Evolutionary conservation across 2,113 vertebrate species (phyloP), one percentile per base, ranked within the genome.

Genomic region (Psephotus haematonotus): DNA sequence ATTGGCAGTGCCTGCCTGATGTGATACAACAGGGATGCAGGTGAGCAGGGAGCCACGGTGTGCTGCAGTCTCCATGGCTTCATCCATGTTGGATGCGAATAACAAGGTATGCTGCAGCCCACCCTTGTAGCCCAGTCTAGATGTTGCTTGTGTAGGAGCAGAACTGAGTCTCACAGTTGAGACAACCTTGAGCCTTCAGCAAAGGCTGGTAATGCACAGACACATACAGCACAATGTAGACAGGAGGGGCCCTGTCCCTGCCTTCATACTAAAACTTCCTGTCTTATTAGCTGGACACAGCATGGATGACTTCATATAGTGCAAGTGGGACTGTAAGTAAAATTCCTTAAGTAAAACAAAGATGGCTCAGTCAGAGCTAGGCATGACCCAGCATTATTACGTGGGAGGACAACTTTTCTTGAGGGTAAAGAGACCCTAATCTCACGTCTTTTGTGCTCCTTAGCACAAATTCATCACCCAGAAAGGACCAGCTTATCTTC

Each of bases 41-140:
- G 29, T 22, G 49, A 39, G 7, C 62, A 68, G 55, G 75, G 10
- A 72, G 16, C 63, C 1, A 2, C 6, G 27, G 27, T 20, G 10
- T 2, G 22, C 55, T 82, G 25, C 15, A 14, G 10, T 15, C 29
- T 49, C n/a, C 37, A 16, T 59, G 55, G 13, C 29, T 72, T 80
- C 52, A 13, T 53, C 1, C 0, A 0, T 25, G 29, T 3, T 11
- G 17, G 35, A 19, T 50, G 67, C 33, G 16, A 33, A 44, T 11
- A 44, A 39, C 83, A 52, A 27, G 33, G 22, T 46, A 7, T 19
- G 19, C 33, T 64, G 62, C 43, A 75, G 24, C 18, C 55, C 67
- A 39, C 16, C 43, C 82, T 67, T 81, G 72, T 25, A 87, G 47
- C 57, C 35, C 24, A 13, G 6, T 29, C 28, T 46, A 18, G 62